Conservation (phyloP, 2,888 invertebrate genomes). For the Tridacna gigas region DNA sequence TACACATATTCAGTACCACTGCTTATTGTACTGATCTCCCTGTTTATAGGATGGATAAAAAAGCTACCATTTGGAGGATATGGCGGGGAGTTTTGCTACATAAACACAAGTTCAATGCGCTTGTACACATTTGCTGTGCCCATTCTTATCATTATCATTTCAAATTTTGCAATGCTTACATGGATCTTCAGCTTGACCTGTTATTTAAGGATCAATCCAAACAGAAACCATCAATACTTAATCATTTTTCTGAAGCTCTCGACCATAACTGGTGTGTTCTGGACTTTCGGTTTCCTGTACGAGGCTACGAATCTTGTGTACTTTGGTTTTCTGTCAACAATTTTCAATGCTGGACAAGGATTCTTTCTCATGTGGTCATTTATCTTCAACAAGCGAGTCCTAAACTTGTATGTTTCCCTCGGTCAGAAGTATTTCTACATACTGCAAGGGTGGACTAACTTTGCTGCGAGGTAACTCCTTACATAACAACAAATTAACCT, state of each 20-base stretch:
- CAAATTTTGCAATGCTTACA: slow-evolving; percentile 42
- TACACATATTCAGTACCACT: slow-evolving; percentile 28
- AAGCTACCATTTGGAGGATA: slow-evolving; percentile 36
- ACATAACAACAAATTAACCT: too few relatives aligned
- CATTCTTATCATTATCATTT: slow-evolving; percentile 24
- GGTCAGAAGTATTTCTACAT: neutral
- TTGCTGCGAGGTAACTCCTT: too few relatives aligned
- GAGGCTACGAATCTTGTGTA: slow-evolving; percentile 22
- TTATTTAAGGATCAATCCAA: neutral
- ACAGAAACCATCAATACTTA: slow-evolving; percentile 5
- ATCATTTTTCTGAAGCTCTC: slow-evolving; percentile 36
- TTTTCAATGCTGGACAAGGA: slow-evolving; percentile 50
- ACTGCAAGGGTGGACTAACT: neutral
- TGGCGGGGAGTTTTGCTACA: slow-evolving; percentile 46
- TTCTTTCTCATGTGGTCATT: slow-evolving; percentile 53
- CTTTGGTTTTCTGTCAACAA: slow-evolving; percentile 38
- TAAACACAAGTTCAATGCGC: slow-evolving; percentile 26
- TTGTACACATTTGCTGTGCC: slow-evolving; percentile 41
- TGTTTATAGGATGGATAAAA: slow-evolving; percentile 7
- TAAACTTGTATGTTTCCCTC: slow-evolving; percentile 28
- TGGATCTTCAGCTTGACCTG: slow-evolving; percentile 24
- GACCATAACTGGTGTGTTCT: slow-evolving; percentile 50
- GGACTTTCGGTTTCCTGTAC: slow-evolving; percentile 50
- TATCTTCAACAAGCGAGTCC: slow-evolving; percentile 38
- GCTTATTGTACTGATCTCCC: slow-evolving; percentile 22